Percentiles rank a stretch among this genome's conserved stretches.
phyloP scores from a whole-genome alignment of 1,140 invertebrate genomes.

The Conus ventricosus region DNA sequence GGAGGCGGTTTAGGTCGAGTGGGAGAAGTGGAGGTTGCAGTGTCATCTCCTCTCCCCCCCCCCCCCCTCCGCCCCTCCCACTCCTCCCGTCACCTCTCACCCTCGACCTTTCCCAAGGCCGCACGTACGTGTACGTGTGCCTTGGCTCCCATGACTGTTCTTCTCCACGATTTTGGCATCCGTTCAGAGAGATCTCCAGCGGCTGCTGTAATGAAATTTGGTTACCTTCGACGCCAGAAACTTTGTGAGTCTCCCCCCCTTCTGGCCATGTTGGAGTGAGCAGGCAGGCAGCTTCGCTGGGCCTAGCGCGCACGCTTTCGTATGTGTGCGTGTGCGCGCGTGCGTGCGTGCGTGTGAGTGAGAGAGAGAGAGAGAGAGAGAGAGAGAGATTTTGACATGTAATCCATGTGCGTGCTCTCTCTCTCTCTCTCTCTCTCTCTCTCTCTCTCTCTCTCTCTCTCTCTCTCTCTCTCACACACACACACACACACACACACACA shows the following conservation, averaged over 20 bases:
- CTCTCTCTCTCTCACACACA: too few relatives aligned
- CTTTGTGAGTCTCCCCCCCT: background rate
- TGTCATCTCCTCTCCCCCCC: too few relatives aligned
- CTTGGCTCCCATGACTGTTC: background rate
- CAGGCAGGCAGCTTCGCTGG: background rate
- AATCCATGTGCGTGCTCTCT: too few relatives aligned
- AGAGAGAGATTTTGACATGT: too few relatives aligned
- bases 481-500: too few relatives aligned
- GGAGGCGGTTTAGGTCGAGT: too few relatives aligned
- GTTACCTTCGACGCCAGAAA: background rate
- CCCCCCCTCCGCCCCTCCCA: too few relatives aligned
- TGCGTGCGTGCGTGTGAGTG: background rate
- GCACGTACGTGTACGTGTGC: background rate
- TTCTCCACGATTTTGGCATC: background rate
- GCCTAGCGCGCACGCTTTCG: background rate
- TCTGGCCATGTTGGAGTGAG: too few relatives aligned
- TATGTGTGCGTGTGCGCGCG: background rate
- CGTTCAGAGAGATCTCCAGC: background rate
- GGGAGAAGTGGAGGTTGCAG: too few relatives aligned
- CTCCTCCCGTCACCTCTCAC: background rate
- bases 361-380: background rate
- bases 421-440: too few relatives aligned
- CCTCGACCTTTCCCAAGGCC: background rate
- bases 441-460: too few relatives aligned
- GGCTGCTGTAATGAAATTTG: background rate